Evolutionary conservation across 2,797 vertebrate genomes (phyloP).

Genomic region (Pseudotriccus pelzelni): DNA sequence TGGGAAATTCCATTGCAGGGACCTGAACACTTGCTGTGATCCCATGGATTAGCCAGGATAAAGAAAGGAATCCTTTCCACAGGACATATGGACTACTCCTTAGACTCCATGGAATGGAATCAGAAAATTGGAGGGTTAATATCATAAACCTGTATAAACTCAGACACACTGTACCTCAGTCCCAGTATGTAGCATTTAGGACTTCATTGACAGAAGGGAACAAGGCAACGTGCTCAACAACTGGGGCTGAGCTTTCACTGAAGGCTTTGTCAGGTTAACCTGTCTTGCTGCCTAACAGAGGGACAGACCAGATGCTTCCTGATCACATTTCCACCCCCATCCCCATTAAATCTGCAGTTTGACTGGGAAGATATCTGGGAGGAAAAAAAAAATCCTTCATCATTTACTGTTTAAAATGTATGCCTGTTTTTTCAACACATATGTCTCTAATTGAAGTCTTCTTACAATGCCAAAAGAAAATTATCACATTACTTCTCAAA

Average conservation of each 20-base stretch:
- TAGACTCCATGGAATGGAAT: neutral
- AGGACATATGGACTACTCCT: rapidly evolving
- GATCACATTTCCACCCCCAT: neutral
- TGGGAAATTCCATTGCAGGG: neutral
- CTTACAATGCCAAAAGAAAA: neutral
- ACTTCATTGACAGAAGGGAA: neutral
- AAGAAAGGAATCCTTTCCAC: neutral
- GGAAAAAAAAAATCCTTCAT: neutral
- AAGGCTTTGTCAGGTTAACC: neutral
- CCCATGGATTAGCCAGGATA: neutral
- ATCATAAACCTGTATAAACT: neutral
- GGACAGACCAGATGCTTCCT: neutral
- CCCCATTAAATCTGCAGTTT: neutral
- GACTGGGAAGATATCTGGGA: neutral
- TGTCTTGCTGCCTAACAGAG: neutral
- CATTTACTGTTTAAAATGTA: neutral
- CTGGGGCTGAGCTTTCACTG: neutral
- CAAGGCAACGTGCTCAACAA: neutral
- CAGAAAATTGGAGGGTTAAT: neutral
- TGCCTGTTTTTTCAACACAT: neutral
- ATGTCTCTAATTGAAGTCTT: neutral
- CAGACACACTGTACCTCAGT: neutral
- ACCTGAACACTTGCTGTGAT: neutral
- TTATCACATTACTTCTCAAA: neutral
- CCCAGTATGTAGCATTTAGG: neutral